Evolutionary conservation across 2,888 invertebrate species (phyloP), one percentile per base, ranked within the genome.

Genomic region (Tetropium fuscum): DNA sequence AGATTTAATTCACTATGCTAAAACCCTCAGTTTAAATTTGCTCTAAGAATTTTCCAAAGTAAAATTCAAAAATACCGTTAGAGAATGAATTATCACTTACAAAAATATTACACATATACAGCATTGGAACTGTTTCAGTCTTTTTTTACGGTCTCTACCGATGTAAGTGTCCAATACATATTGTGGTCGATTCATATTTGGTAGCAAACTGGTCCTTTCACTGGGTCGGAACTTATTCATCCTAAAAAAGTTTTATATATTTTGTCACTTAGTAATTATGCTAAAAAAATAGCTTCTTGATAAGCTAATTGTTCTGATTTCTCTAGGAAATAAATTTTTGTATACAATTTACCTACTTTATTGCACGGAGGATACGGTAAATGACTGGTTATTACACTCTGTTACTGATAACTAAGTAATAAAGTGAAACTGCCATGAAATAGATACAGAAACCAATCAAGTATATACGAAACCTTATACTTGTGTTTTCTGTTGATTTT

Each of bases 81-180:
- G 20, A 20, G 2, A n/a, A n/a, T n/a, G n/a, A n/a, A n/a, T n/a
- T n/a, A n/a, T n/a, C 40, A 87, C 91, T 89, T 81, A 93, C 93
- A 92, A 79, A 55, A 92, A 80, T 6, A 85, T 83, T 2, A 88
- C 84, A 71, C 90, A 90, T 36, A 92, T 81, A 68, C 88, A 90
- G 75, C 91, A 92, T 72, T 92, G 91, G 73, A 90, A 88, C 72
- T 86, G 85, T 44, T 84, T 81, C 32, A 87, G 76, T 7, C 84
- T 77, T 60, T 83, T 82, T 76, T 84, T 84, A 72, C 86, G 84
- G 63, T 79, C 78, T 15, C 84, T 78, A 0, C 83, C 70, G 8
- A 85, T 64, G 63, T 83, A 83, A 6, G 85, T 81, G 74, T 85
- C 84, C 74, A 85, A 87, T 49, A 83, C 81, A 67, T 86, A 86